Base-by-base conservation (phyloP, 2,797 vertebrate species). In the Microchirus variegatus region DNA sequence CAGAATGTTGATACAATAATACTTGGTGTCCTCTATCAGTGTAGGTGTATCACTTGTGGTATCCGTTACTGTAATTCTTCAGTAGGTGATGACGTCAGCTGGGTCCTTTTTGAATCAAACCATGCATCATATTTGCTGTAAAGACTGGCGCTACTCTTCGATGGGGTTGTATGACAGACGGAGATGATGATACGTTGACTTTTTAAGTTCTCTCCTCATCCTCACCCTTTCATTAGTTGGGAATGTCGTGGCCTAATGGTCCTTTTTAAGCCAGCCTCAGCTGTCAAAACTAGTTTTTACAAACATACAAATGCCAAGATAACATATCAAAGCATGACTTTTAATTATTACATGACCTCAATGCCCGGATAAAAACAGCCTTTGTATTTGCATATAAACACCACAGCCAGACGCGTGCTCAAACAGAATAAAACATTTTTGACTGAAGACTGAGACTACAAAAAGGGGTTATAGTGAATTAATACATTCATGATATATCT, bases 191-290 rank as follows among this genome's bases (percentile, higher is more conserved):
- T 65, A 78, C 37, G 54, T 70, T 82, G 65, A 57, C 70, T 82
- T 47, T 22, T 55, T 50, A 62, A 44, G 43, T 75, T 68, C 58
- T 67, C 49, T 74, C 49, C 67, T 75, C 62, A 67, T 88, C 67
- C 57, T 75, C 77, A 80, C 70, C 71, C 81, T 87, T 73, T 91
- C 76, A 89, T 88, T 87, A 87, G 64, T 74, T 55, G 62, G 71
- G 80, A 84, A 90, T 83, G 75, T 56, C 62, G 70, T 49, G 59
- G 65, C 37, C 57, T 79, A 74, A 83, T 80, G 59, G 61, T 70
- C 36, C 57, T 81, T 78, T 81, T 82, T 46, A 77, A 82, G 63
- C 57, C 53, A 64, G 63, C 76, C 74, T 53, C 69, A 73, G 63
- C 67, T 74, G 71, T 80, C 76, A 75, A 54, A 73, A 62, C 64